Base-by-base conservation (phyloP, 2,888 invertebrate genomes). In the Drepanosiphum platanoidis region DNA sequence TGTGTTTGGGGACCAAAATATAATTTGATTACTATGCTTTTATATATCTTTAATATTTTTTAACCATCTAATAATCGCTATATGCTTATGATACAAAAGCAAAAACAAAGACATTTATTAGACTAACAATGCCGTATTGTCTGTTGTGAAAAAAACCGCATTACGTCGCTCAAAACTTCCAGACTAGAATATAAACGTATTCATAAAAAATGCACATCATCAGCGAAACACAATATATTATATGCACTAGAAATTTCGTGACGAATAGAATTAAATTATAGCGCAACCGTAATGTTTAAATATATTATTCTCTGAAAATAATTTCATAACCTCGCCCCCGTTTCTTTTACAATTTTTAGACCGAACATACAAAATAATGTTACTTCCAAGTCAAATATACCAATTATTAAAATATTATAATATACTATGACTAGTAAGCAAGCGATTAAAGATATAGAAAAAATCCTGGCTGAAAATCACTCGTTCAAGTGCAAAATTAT, bases 181-280 rank as follows among this genome's bases (percentile, higher is more conserved):
- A 39, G 77, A 78, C 61, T 78, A 61, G 58, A 36, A 77, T 61
- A 52, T 61, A 61, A 75, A 75, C 36, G 36, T 61, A 58, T 75
- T 75, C 58, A 64, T 27, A 78, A 36, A 64, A 78, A 64, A 78
- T 27, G 7, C n/a, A 22, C n/a, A 64, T 64, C n/a, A 13, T 64
- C 61, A 27, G 61, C 61, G 61, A 61, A 27, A 61, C 61, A 27
- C 42, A n/a, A n/a, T n/a, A n/a, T n/a, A 61, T 61, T 61, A 61
- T 9, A 61, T n/a, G 61, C 27, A 61, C 2, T 27, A 61, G 9
- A 61, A 5, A n/a, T 61, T 61, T 61, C n/a, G 11, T 4, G 1
- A 52, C 46, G 3, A 8, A 46, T 22, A 52, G 22, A 18, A 52
- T 52, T 18, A 52, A n/a, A n/a, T n/a, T n/a, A 52, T 52, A 52